Conservation (phyloP, 2,797 vertebrate genomes). For the Hypotaenidia philippensis region DNA sequence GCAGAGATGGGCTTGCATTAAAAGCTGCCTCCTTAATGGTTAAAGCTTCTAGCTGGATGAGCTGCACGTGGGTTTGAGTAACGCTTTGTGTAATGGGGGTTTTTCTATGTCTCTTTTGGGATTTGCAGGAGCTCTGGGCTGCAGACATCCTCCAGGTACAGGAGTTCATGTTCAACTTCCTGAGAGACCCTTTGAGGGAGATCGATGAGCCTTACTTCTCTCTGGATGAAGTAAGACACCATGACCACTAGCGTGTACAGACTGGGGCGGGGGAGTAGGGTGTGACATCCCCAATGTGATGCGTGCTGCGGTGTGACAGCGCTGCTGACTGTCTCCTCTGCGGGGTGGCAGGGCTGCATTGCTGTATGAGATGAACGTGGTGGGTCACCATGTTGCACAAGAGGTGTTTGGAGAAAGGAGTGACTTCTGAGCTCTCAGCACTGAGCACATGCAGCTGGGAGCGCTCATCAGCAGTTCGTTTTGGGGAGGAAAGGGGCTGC, state of each 20-base stretch:
- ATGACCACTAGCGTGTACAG: accelerated
- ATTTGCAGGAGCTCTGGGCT: constrained; percentile 91
- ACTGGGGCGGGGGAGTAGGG: background rate
- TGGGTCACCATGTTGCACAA: background rate
- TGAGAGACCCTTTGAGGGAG: constrained; percentile 95
- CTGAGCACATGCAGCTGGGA: background rate
- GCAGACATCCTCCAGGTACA: constrained; percentile 89
- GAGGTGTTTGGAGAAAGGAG: background rate
- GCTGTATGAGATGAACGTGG: accelerated
- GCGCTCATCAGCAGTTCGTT: background rate
- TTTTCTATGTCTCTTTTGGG: background rate
- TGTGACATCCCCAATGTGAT: accelerated
- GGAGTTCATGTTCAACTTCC: constrained; percentile 94
- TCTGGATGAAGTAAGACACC: constrained; percentile 89
- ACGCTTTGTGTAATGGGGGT: background rate
- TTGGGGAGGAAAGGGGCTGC: background rate
- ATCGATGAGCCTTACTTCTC: constrained; percentile 95
- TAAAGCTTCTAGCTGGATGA: background rate
- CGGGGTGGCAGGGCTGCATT: background rate
- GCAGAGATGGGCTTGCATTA: background rate
- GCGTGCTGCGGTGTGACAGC: background rate
- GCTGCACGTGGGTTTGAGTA: background rate
- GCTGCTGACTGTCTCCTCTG: background rate
- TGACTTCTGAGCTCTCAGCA: background rate
- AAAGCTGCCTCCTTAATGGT: background rate